These are phyloP conservation scores for Heliconius hortense DNA, from an alignment of 2,888 invertebrate species.

Conservation along the genomic window DNA sequence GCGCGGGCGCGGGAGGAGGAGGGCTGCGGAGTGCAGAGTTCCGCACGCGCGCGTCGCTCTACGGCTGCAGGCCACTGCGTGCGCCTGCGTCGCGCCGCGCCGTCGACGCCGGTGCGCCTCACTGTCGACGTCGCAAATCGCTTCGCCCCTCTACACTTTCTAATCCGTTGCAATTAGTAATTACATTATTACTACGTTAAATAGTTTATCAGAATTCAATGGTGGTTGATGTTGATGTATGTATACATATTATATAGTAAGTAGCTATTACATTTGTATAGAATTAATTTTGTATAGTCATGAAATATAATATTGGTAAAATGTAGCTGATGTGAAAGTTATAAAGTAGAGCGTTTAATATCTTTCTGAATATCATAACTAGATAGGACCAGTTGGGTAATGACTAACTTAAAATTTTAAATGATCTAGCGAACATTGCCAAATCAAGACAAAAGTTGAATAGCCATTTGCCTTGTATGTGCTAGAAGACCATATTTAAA, in stretches of 20 bases:
- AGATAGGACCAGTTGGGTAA: background rate
- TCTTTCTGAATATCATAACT: background rate
- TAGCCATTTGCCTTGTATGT: background rate
- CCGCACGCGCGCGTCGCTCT: slow-evolving; percentile 56
- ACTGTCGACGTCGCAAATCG: slow-evolving; percentile 38
- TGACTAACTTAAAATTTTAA: background rate
- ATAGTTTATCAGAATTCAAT: slow-evolving; percentile 49
- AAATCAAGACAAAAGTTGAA: background rate
- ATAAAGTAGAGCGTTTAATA: background rate
- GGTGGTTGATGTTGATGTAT: slow-evolving; percentile 34
- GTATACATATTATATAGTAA: background rate
- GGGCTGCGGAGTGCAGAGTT: slow-evolving; percentile 46
- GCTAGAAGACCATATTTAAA: background rate
- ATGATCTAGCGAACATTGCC: background rate
- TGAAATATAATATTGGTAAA: background rate
- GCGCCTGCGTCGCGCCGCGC: slow-evolving; percentile 47
- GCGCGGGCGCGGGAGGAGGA: slow-evolving; percentile 45
- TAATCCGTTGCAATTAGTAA: slow-evolving; percentile 55
- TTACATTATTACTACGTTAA: slow-evolving; percentile 59
- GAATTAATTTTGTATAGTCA: background rate
- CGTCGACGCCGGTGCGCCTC: slow-evolving; percentile 49
- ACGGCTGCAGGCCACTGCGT: slow-evolving; percentile 59
- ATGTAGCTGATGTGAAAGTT: background rate
- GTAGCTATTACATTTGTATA: background rate
- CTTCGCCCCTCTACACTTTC: slow-evolving; percentile 55